phyloP scores from a whole-genome alignment of 2,113 vertebrate genomes.

The Lampris incognitus region DNA sequence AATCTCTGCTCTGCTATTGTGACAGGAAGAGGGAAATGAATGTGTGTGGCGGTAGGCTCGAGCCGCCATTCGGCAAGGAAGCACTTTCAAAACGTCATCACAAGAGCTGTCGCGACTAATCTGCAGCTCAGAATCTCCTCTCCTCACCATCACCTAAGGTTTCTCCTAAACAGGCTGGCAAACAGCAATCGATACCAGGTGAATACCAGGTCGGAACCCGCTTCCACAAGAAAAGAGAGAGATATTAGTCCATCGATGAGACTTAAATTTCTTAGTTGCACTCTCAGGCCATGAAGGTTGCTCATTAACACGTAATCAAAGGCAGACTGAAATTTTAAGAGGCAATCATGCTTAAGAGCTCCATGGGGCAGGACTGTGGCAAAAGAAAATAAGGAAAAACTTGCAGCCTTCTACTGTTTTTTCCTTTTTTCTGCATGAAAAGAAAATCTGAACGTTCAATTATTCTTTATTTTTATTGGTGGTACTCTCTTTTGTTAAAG shows the following conservation, averaged over 20 bases:
- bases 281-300: slow-evolving; percentile 31
- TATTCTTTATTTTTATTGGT: no score
- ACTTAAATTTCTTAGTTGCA: slow-evolving; percentile 49
- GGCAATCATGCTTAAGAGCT: neutral
- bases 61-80: slow-evolving; percentile 68
- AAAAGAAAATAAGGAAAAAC: no score
- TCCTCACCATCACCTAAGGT: slow-evolving; percentile 59
- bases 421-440: neutral
- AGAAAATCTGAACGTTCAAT: no score
- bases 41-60: slow-evolving; percentile 53
- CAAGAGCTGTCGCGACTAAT: slow-evolving; percentile 4
- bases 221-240: slow-evolving; percentile 24
- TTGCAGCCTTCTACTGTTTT: neutral
- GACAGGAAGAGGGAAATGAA: slow-evolving; percentile 67
- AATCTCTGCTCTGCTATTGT: slow-evolving; percentile 75
- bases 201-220: slow-evolving; percentile 50
- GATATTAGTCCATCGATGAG: slow-evolving; percentile 34
- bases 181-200: slow-evolving; percentile 48
- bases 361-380: neutral
- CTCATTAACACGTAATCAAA: slow-evolving; percentile 14
- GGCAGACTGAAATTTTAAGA: neutral
- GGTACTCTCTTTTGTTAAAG: no score
- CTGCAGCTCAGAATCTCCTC: slow-evolving; percentile 4
- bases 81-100: slow-evolving; percentile 8
- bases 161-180: slow-evolving; percentile 49